These are phyloP conservation scores for Cataglyphis rosenhaueri DNA, from an alignment of 2,888 invertebrate species.

Conservation along the genomic window DNA sequence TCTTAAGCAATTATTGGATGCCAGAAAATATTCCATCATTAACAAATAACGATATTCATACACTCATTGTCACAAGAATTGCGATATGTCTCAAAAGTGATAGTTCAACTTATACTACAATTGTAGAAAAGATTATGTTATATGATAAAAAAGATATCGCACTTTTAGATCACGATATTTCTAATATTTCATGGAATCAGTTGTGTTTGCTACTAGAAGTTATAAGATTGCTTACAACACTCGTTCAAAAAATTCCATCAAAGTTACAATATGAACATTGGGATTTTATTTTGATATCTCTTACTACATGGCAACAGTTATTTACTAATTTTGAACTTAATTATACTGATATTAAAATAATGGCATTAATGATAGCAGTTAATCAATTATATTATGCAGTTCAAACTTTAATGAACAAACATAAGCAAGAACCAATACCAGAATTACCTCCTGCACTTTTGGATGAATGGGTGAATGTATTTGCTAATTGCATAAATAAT, in stretches of 20 bases:
- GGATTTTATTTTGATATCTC: conserved; percentile 91
- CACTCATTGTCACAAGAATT: conserved; percentile 74
- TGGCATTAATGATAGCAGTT: conserved; percentile 86
- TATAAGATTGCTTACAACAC: conserved; percentile 77
- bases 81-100: conserved; percentile 64
- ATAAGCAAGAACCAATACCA: conserved; percentile 83
- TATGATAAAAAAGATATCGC: conserved; percentile 72
- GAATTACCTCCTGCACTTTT: conserved; percentile 84
- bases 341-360: conserved; percentile 86
- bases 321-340: conserved; percentile 84
- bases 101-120: conserved; percentile 14
- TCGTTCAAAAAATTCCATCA: conserved; percentile 73
- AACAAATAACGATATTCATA: conserved; percentile 69
- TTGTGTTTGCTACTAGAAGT: conserved; percentile 78
- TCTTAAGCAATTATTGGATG: conserved; percentile 69
- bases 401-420: conserved; percentile 85
- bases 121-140: conserved; percentile 75
- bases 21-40: conserved; percentile 60
- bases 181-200: conserved; percentile 74
- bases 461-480: conserved; percentile 92
- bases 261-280: conserved; percentile 87
- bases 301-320: conserved; percentile 89
- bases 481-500: conserved; percentile 88
- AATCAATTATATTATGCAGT: conserved; percentile 87
- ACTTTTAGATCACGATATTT: conserved; percentile 76